Evolutionary conservation across 2,888 invertebrate species (phyloP), one percentile per base, ranked within the genome.

Genomic region (Ochropleura leucogaster): DNA sequence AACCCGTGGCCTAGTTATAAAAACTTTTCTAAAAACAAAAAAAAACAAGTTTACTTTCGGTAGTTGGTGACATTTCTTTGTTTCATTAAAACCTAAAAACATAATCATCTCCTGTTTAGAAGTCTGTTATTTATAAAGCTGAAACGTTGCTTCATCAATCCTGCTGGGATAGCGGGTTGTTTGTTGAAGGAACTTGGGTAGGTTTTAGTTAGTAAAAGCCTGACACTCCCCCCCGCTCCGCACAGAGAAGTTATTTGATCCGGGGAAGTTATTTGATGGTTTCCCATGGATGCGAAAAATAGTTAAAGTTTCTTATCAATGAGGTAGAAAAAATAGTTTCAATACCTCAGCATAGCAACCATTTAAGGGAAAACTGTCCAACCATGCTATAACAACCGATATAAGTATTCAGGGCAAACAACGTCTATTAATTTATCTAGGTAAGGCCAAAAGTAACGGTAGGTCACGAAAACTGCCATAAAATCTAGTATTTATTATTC

Each of bases 401-500:
- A 18, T 53, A 55, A 42, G 9, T 6, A 76, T 79, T 70, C 79
- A 79, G 0, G 8, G 12, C 63, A 40, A 67, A 12, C 59, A 8
- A n/a, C n/a, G 1, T 49, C 42, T 30, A 70, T 70, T 62, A 30
- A 30, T 30, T 30, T 30, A 67, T n/a, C 0, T 44, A 70, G 44
- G 55, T 63, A 64, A 85, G 84, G 80, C 44, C 77, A 64, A 65
- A 72, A 74, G 63, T 72, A 51, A 59, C 46, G 49, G 8, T 44
- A 30, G 20, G 62, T 44, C 80, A 67, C 74, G 46, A 69, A 84
- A 82, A 72, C 30, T 3, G 12, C 18, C 51, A 71, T 74, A 69
- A 67, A 69, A 60, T 9, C 49, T n/a, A 57, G 59, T 63, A 57
- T 68, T 85, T 80, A 78, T 46, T 73, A 85, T 84, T 76, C 77